Base-by-base conservation (phyloP, 2,797 vertebrate species). In the Argya squamiceps region DNA sequence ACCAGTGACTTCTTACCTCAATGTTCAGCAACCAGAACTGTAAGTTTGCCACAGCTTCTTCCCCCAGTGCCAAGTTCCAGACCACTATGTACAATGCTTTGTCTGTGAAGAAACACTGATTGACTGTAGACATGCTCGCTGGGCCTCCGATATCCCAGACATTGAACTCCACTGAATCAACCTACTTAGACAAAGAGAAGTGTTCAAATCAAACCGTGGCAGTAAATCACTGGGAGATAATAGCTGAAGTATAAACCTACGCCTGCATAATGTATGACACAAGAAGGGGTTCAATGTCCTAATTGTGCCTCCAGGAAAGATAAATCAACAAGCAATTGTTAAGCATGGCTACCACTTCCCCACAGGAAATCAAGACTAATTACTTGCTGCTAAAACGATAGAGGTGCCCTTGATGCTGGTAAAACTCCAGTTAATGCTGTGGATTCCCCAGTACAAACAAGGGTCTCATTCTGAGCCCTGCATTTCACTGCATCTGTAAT, bases 21-120 rank as follows among this genome's bases (percentile, higher is more conserved):
- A 99, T 99, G 97, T 99, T 99, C 87, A 99, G 98, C 91, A 99
- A 97, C 99, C 99, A 99, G 94, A 99, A 99, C 98, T 99, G 99
- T 90, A 99, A 98, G 97, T 97, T 99, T 85, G 99, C 98, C 80
- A 99, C 99, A 1, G 99, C 99, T 93, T 99, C 99, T 96, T 99
- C 99, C 30, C 99, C 99, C 84, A 99, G 97, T 2, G 99, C 99
- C 97, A 99, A 98, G 98, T 99, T 99, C 99, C 99, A 99, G 89
- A 99, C 98, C 81, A 99, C 99, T 97, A 99, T 92, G 46, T 99
- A 99, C 85, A 99, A 97, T 62, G 99, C 99, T 96, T 99, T 99
- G 97, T 99, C 99, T 3, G 99, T 99, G 98, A 99, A 99, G 98
- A 99, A 99, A 96, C 99, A 99, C 98, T 99, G 99, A 97, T 99